Evolutionary conservation across 2,888 invertebrate genomes (phyloP), one percentile per base, ranked within the genome.

Genomic region (Sphecodes monilicornis): DNA sequence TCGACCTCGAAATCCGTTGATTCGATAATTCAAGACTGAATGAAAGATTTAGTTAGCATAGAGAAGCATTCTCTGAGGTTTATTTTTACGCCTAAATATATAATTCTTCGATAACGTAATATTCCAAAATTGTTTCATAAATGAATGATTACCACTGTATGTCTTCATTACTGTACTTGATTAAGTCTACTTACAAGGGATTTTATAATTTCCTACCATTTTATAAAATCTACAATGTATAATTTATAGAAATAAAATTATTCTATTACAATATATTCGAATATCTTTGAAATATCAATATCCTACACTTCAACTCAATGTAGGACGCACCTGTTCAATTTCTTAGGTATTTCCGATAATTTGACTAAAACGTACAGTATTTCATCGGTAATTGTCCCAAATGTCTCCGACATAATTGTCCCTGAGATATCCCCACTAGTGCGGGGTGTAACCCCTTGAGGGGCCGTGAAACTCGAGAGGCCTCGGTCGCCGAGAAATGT

Each of bases 1-100:
- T 84, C 79, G 80, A 86, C 80, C 85, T 80, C 85, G 74, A 85
- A 86, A 84, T 79, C 70, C 60, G 54, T n/a, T 70, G 78, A 85
- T 86, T 84, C 70, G 82, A 86, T 85, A 82, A 89, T 82, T 82
- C 76, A 74, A 11, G 64, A 72, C 32, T 64, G 39, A 76, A 83
- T 88, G 73, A 87, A 87, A 82, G 78, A 84, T 89, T 89, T 73
- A 78, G 29, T 46, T 66, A 80, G 22, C 50, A 64, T 41, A 60
- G 50, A 66, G 36, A 78, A 80, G 36, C 75, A 32, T 60, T 50
- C 41, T 43, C 75, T 29, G 71, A 50, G 76, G 64, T 85, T 79
- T 86, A 79, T 75, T 82, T 75, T 70, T 29, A 18, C 29, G 22
- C 46, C 29, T 16, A 3, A 36, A 54, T n/a, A 32, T 32, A n/a